These are phyloP conservation scores for Antechinus flavipes DNA, from an alignment of 2,113 vertebrate genomes.

Conservation along the genomic window DNA sequence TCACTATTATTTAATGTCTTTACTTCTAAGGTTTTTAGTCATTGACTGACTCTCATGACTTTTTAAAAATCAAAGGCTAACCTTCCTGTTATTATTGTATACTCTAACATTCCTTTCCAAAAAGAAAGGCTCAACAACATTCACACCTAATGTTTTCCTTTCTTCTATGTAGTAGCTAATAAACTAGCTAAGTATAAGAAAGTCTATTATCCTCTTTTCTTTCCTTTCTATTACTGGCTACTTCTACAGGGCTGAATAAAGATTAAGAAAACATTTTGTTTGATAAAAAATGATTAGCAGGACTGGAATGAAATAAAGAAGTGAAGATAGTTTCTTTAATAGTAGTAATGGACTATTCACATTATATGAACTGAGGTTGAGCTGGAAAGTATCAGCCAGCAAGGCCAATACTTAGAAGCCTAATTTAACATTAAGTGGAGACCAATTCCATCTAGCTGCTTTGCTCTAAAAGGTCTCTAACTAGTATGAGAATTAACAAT, in stretches of 20 bases:
- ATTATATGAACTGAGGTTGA: neutral
- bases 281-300: neutral
- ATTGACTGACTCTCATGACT: constrained; percentile 10
- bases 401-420: neutral
- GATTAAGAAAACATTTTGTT: neutral
- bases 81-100: constrained; percentile 28
- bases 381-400: neutral
- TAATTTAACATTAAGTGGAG: neutral
- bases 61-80: constrained; percentile 15
- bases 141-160: constrained; percentile 11
- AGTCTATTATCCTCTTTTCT: neutral
- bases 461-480: neutral
- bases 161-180: constrained; percentile 35
- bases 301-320: neutral
- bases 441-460: neutral
- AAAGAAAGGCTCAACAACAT: constrained; percentile 33
- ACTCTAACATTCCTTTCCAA: constrained; percentile 12
- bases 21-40: constrained; percentile 14
- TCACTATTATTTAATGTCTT: neutral
- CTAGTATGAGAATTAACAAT: neutral
- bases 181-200: constrained; percentile 14
- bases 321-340: neutral
- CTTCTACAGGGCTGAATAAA: neutral
- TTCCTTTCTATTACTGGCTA: neutral
- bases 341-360: neutral